Evolutionary conservation across 1,140 invertebrate genomes (phyloP).

Genomic region (Spodoptera frugiperda): DNA sequence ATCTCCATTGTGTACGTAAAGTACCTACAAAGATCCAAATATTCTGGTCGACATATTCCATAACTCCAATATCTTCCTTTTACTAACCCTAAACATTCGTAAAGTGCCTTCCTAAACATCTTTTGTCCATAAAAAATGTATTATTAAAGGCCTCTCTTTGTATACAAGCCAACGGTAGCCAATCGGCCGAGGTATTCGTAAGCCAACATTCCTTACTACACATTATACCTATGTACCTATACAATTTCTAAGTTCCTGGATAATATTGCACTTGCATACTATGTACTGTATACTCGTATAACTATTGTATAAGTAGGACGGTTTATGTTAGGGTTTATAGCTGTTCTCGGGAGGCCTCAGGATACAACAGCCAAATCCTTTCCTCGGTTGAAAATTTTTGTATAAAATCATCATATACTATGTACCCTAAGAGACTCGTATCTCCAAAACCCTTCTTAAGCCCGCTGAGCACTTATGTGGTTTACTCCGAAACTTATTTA

Average conservation of each 20-base stretch:
- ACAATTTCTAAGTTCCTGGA: constrained; percentile 3
- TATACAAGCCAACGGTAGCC: constrained; percentile 5
- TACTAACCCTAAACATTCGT: neutral
- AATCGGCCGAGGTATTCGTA: constrained; percentile 21
- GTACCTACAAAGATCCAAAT: too few relatives aligned
- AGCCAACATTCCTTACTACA: constrained; percentile 11
- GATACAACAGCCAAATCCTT: constrained; percentile 41
- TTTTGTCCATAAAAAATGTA: constrained; percentile 7
- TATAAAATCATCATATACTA: constrained; percentile 36
- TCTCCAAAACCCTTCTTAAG: constrained; percentile 36
- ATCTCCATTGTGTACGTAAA: too few relatives aligned
- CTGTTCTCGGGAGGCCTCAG: constrained; percentile 32
- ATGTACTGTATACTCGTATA: neutral
- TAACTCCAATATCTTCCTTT: too few relatives aligned
- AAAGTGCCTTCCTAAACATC: neutral
- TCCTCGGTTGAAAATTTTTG: constrained; percentile 34
- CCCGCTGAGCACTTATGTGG: constrained; percentile 14
- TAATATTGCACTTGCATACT: constrained; percentile 38
- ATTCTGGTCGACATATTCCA: too few relatives aligned
- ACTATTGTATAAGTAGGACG: constrained; percentile 6
- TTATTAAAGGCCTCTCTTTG: constrained; percentile 11
- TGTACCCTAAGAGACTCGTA: constrained; percentile 29
- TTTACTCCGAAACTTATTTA: constrained; percentile 36
- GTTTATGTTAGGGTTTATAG: constrained; percentile 41
- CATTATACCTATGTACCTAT: constrained; percentile 7